Evolutionary conservation across 2,888 invertebrate genomes (phyloP).

Genomic region (Lithosia quadra): DNA sequence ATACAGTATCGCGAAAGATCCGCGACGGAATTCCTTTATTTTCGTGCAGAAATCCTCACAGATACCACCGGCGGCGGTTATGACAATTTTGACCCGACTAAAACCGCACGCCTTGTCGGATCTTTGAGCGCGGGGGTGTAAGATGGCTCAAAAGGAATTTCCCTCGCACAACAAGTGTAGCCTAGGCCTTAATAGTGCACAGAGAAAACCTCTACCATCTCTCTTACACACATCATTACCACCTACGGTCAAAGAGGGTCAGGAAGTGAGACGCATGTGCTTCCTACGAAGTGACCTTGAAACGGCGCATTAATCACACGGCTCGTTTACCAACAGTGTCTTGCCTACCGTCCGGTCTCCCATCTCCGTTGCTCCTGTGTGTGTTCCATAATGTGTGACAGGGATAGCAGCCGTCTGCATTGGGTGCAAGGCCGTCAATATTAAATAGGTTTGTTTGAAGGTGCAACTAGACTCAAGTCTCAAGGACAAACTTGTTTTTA

Average conservation of each 20-base stretch:
- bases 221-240: neutral
- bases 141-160: too few species aligned
- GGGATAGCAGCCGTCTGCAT: neutral
- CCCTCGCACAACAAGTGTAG: too few species aligned
- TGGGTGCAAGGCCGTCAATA: neutral
- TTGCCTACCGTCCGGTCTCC: neutral
- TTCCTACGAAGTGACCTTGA: neutral
- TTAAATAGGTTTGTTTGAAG: neutral
- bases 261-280: neutral
- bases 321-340: neutral
- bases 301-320: neutral
- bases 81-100: too few species aligned
- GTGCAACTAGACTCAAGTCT: neutral
- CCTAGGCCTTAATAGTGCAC: neutral
- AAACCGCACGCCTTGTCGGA: too few species aligned
- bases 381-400: neutral
- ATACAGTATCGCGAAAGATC: too few species aligned
- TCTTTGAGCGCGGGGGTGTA: too few species aligned
- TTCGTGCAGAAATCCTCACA: too few species aligned
- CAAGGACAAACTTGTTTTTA: neutral
- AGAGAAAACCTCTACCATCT: neutral
- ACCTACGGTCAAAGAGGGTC: neutral
- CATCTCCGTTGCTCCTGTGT: neutral
- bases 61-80: too few species aligned
- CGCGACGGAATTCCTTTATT: too few species aligned